Evolutionary conservation across 2,888 invertebrate species (phyloP), one percentile per base, ranked within the genome.

Genomic region (Apamea anceps): DNA sequence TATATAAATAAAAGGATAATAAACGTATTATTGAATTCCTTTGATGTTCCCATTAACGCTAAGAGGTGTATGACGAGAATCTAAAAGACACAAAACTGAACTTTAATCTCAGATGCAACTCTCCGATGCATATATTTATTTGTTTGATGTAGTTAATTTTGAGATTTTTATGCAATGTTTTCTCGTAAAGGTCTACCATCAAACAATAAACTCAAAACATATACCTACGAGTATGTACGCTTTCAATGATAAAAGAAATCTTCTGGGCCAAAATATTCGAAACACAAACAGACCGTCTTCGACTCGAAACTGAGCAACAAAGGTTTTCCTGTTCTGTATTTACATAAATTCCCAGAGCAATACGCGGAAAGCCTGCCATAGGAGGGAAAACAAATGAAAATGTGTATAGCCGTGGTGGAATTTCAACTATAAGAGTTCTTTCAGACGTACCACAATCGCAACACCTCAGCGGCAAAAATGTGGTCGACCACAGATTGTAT

Each of bases 261-360:
- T 74, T 63, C 37, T 8, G 28, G 28, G 12, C 48, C 25, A 2
- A 60, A 77, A 72, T 60, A 74, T 77, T 72, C 25, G 57, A 71
- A 60, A 71, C 62, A 45, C 63, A 76, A 85, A 76, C 42, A 73
- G 18, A 54, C 25, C 18, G 28, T 32, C 21, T 70, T 51, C 25
- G 51, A 15, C 71, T 72, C n/a, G 37, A 54, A 42, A 37, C 15
- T 25, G n/a, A 62, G 65, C 45, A 72, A 79, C n/a, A 76, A 86
- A 77, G 65, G 60, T 84, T 79, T 80, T 72, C 66, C 63, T 75
- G 74, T 73, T 68, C 13, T 28, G 5, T 79, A 78, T 85, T 85
- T 84, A 80, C 85, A 84, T 85, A 85, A 63, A 73, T 77, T 86
- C 76, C 70, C 48, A 42, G 72, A 75, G 76, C 68, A 83, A 83